Evolutionary conservation across 2,797 vertebrate genomes (phyloP).

Genomic region (Takifugu rubripes): DNA sequence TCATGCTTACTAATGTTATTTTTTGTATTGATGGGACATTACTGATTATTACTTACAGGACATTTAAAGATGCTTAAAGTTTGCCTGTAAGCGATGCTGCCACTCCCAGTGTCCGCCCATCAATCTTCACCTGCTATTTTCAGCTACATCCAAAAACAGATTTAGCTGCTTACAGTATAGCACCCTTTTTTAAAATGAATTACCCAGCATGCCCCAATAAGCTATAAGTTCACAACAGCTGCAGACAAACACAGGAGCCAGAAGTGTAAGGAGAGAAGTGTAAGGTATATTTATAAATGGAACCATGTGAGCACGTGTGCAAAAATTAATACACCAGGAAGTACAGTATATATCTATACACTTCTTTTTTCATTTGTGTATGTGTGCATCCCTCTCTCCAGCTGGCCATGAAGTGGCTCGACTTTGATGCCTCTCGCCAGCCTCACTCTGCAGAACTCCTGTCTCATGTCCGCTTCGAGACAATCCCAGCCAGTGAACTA

Average conservation of each 20-base stretch:
- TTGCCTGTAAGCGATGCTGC: background rate
- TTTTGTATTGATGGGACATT: too few relatives aligned
- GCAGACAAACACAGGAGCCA: constrained; percentile 41
- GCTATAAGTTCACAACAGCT: too few relatives aligned
- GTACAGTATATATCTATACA: background rate
- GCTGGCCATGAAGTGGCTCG: constrained; percentile 83
- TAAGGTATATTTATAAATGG: constrained; percentile 38
- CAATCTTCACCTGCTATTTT: constrained; percentile 47
- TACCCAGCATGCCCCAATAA: constrained; percentile 17
- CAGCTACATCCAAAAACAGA: constrained; percentile 51
- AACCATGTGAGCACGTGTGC: constrained; percentile 14
- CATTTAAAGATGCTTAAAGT: too few relatives aligned
- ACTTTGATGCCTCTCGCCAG: constrained; percentile 78
- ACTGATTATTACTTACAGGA: too few relatives aligned
- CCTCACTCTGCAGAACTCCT: constrained; percentile 77
- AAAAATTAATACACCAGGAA: too few relatives aligned
- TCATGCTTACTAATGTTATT: too few relatives aligned
- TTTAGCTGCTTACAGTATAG: constrained; percentile 51
- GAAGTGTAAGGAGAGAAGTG: constrained; percentile 7
- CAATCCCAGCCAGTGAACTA: constrained; percentile 82
- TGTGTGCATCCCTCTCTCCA: constrained; percentile 23
- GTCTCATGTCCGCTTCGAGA: constrained; percentile 79
- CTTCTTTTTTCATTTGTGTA: background rate
- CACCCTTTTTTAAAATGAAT: background rate
- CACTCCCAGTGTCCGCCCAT: background rate